Conservation (phyloP, 2,113 vertebrate species). For the human region GRCh38 chr1:152913001-152913500, state of each 20-base stretch:
- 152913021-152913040: neutral
- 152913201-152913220: neutral
- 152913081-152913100: neutral
- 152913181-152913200: neutral
- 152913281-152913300: neutral
- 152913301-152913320: neutral
- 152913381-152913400: neutral
- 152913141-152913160: neutral
- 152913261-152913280: neutral
- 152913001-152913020: neutral
- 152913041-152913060: neutral
- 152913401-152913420: neutral
- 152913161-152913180: neutral
- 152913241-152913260: neutral
- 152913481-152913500: neutral
- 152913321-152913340: neutral
- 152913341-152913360: neutral
- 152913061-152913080: neutral
- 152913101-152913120: neutral
- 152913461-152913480: neutral
- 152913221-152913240: neutral
- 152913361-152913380: neutral
- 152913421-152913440: neutral
- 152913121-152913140: neutral
- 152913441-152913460: neutral